Evolutionary conservation across 2,888 invertebrate genomes (phyloP).

Genomic region (Allacma fusca): DNA sequence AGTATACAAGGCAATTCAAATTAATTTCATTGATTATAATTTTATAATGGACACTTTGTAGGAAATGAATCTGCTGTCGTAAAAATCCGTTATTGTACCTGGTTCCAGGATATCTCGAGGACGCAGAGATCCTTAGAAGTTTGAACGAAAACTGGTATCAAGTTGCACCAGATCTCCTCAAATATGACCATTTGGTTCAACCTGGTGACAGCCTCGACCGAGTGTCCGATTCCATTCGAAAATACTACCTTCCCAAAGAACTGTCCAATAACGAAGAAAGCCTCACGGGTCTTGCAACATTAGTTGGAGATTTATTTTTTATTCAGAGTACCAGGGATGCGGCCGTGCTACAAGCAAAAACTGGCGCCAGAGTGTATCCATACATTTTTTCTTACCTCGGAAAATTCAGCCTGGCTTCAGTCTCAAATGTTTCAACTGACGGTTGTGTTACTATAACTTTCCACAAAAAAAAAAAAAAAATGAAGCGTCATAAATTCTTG

Average conservation of each 20-base stretch:
- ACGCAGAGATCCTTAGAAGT: background rate
- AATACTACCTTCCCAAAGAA: background rate
- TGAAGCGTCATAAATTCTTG: background rate
- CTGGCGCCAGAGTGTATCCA: background rate
- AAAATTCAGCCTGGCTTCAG: background rate
- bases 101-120: background rate
- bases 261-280: background rate
- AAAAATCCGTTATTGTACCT: too few species aligned
- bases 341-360: background rate
- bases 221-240: background rate
- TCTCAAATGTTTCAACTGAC: background rate
- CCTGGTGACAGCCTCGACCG: background rate
- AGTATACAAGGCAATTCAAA: too few species aligned
- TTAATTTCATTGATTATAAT: too few species aligned
- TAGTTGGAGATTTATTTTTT: background rate
- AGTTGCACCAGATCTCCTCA: background rate
- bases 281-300: background rate
- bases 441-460: background rate
- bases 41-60: too few species aligned
- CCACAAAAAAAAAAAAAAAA: background rate
- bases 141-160: background rate
- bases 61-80: too few species aligned
- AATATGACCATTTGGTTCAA: background rate
- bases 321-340: background rate
- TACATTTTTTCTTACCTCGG: background rate